These are phyloP conservation scores for Micromussa lordhowensis DNA, from an alignment of 92 coral and sea anemone genomes.

Conservation along the genomic window DNA sequence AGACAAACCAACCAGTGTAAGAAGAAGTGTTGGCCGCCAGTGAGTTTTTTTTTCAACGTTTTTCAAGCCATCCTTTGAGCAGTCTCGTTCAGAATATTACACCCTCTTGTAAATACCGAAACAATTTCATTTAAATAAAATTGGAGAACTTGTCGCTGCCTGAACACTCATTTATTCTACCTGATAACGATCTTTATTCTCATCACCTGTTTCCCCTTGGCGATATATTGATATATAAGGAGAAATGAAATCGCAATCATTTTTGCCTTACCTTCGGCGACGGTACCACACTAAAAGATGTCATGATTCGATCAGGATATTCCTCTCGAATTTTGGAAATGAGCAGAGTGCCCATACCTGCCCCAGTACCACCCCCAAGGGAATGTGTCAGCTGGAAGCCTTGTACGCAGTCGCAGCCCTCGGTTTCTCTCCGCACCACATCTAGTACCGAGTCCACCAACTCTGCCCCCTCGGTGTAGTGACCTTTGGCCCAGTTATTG, in stretches of 20 bases:
- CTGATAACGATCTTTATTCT: too few species aligned
- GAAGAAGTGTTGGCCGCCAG: too few species aligned
- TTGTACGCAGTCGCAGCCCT: slow-evolving; percentile 93
- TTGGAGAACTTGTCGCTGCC: too few species aligned
- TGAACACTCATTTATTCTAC: too few species aligned
- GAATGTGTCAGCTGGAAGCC: slow-evolving; percentile 97
- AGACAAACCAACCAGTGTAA: too few species aligned
- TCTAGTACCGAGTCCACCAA: slow-evolving; percentile 90
- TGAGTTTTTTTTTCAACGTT: too few species aligned
- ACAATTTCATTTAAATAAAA: too few species aligned
- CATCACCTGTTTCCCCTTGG: neutral
- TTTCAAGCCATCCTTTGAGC: too few species aligned
- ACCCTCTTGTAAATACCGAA: too few species aligned
- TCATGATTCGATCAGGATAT: slow-evolving; percentile 93
- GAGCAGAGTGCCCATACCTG: slow-evolving; percentile 91
- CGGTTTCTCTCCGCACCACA: slow-evolving; percentile 87
- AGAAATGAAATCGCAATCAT: neutral
- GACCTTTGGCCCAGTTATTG: slow-evolving; percentile 93
- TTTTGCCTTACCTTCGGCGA: slow-evolving; percentile 76
- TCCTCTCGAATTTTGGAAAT: slow-evolving; percentile 94
- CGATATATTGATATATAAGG: neutral
- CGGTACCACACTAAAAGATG: slow-evolving; percentile 92
- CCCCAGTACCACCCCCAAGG: slow-evolving; percentile 97
- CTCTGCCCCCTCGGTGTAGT: slow-evolving; percentile 96
- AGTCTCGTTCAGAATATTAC: too few species aligned